phyloP scores from a whole-genome alignment of 2,113 vertebrate genomes.

The Neolamprologus tretocephalus region DNA sequence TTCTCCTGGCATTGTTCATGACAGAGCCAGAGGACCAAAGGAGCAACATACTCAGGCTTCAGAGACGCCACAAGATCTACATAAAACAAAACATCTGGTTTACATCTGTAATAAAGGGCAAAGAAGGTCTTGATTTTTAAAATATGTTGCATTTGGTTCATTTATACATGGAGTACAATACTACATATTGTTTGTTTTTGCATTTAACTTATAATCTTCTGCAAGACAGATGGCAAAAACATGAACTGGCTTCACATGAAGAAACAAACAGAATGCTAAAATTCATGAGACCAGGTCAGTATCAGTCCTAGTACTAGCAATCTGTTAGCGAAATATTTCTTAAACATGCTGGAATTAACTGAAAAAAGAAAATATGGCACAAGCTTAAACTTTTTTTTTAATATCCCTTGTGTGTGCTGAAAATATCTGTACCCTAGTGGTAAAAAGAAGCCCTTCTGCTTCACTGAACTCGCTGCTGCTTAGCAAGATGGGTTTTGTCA shows the following conservation, averaged over 20 bases:
- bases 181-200: not conserved
- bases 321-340: not conserved
- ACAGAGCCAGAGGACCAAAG: slow-evolving; percentile 92
- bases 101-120: not conserved
- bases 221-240: not conserved
- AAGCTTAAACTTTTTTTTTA: not conserved
- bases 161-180: not conserved
- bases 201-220: not conserved
- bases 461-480: not conserved
- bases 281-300: not conserved
- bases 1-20: slow-evolving; percentile 91
- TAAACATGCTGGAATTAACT: not conserved
- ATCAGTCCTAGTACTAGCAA: not conserved
- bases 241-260: not conserved
- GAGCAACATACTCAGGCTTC: slow-evolving; percentile 89
- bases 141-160: not conserved
- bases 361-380: not conserved
- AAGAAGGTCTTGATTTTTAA: not conserved
- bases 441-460: not conserved
- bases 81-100: slow-evolving; percentile 5
- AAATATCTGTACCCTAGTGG: not conserved
- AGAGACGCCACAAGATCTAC: slow-evolving; percentile 82
- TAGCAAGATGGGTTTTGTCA: not conserved
- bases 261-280: not conserved
- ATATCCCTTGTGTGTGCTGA: not conserved